These are phyloP conservation scores for Anolis carolinensis DNA, from an alignment of 2,113 vertebrate genomes.

Conservation along the genomic window DNA sequence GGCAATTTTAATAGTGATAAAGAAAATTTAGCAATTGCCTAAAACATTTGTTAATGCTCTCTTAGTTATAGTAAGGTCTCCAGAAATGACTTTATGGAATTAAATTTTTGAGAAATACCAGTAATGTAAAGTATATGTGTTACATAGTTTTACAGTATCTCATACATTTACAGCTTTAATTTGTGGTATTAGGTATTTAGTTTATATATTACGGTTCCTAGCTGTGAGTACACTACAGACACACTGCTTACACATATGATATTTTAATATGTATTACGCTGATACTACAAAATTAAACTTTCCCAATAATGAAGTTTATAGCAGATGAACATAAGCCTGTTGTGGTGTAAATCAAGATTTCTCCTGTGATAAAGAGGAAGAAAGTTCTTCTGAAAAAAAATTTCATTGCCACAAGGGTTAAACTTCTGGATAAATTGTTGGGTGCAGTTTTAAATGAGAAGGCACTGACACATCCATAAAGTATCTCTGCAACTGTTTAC, in stretches of 20 bases:
- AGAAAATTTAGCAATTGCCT: constrained; percentile 13
- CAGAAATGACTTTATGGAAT: neutral
- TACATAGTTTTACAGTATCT: neutral
- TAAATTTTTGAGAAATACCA: neutral
- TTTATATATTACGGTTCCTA: neutral
- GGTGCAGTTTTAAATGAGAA: neutral
- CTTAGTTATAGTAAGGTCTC: neutral
- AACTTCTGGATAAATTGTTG: neutral
- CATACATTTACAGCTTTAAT: neutral
- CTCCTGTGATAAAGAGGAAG: neutral
- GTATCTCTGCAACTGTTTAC: neutral
- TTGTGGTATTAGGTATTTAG: neutral
- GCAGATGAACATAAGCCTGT: neutral
- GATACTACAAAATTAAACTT: too few species aligned
- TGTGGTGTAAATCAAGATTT: neutral
- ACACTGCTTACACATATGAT: neutral
- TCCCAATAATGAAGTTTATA: neutral
- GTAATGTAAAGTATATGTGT: neutral
- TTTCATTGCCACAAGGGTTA: neutral
- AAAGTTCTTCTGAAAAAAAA: neutral
- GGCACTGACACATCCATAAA: neutral
- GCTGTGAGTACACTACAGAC: neutral
- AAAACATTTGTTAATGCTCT: constrained; percentile 19
- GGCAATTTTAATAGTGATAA: constrained; percentile 38
- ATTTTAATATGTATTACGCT: neutral